phyloP scores from a whole-genome alignment of 23 tunicate genomes.

The Trididemnum miniatum region DNA sequence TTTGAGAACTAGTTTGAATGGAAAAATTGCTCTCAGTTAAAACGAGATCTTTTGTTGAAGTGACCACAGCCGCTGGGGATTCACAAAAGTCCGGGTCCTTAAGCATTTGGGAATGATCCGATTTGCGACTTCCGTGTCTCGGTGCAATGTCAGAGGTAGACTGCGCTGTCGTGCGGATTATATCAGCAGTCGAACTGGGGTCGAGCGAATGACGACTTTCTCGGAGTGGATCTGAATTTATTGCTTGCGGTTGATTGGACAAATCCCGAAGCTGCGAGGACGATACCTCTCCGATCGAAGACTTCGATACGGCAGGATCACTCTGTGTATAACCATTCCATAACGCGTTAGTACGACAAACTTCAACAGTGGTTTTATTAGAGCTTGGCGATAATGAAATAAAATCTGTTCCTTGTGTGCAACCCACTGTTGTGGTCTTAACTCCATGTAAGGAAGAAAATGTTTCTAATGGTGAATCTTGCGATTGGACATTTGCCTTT shows the following conservation, averaged over 20 bases:
- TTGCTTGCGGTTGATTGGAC: background rate
- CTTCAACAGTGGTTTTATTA: background rate
- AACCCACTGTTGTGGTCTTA: background rate
- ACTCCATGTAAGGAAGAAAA: background rate
- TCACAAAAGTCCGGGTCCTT: constrained; percentile 35
- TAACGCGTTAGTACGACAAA: background rate
- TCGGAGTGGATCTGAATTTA: background rate
- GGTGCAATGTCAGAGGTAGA: background rate
- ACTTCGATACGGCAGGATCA: background rate
- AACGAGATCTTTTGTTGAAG: no score
- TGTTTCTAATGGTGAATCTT: background rate
- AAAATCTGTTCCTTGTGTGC: background rate
- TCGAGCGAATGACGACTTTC: background rate
- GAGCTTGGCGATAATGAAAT: background rate
- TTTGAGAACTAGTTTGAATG: no score
- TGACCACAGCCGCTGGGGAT: no score
- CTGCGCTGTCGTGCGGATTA: background rate
- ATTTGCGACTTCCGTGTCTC: constrained; percentile 2
- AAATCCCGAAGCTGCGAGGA: constrained; percentile 14
- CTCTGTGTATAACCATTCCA: no score
- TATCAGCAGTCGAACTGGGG: background rate
- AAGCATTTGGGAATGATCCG: constrained; percentile 7
- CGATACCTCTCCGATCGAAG: background rate
- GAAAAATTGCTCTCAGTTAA: no score
- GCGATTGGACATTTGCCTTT: background rate